phyloP scores from a whole-genome alignment of 2,888 invertebrate species.

The Calliopum simillimum region DNA sequence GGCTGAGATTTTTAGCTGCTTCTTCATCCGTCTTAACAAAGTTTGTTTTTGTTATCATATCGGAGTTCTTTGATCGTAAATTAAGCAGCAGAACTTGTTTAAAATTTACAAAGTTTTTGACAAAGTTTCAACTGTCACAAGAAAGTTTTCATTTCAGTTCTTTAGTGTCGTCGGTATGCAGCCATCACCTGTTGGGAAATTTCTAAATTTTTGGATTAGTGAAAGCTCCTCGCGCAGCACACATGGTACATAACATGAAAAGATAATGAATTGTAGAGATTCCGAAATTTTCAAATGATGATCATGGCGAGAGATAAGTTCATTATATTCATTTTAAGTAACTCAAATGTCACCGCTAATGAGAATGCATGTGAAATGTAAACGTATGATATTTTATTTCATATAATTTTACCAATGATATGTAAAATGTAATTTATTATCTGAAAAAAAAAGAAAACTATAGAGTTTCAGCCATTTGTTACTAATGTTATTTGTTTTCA shows the following conservation, averaged over 20 bases:
- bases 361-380: too few species aligned
- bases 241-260: conserved; percentile 9
- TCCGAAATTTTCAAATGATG: background rate
- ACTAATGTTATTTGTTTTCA: too few species aligned
- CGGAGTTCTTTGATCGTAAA: background rate
- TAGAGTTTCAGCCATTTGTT: too few species aligned
- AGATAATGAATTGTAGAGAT: conserved; percentile 18
- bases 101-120: background rate
- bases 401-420: too few species aligned
- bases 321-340: background rate
- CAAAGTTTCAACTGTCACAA: conserved; percentile 16
- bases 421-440: too few species aligned
- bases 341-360: too few species aligned
- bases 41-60: background rate
- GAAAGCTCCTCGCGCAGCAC: conserved; percentile 18
- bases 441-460: too few species aligned
- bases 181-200: background rate
- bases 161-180: background rate
- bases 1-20: too few species aligned
- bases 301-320: background rate
- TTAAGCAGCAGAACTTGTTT: conserved; percentile 15
- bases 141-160: background rate
- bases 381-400: too few species aligned
- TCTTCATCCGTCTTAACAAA: background rate
- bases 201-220: conserved; percentile 1